Base-by-base conservation (phyloP, 1,140 invertebrate genomes). In the Procambarus virginalis region DNA sequence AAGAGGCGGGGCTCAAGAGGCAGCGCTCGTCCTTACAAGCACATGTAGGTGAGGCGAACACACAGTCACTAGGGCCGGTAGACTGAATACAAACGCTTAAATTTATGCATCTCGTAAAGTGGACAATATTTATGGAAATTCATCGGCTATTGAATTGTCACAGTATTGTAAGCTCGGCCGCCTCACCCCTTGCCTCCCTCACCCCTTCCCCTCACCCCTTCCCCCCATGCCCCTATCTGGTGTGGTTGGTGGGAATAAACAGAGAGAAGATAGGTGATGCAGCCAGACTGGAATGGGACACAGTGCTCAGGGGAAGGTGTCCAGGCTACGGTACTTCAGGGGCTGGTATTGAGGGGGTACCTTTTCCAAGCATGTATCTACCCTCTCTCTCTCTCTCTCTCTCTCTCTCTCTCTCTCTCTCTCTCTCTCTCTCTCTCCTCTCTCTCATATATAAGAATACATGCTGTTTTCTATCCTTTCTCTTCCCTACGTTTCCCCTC, bases 71-170 rank as follows among this genome's bases (percentile, higher is more conserved):
- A 82, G 12, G 64, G 58, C 12, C 78, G 49, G 73, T n/a, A 75
- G 45, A 89, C 68, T 79, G 70, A 22, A 84, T 75, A 84, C 60
- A 70, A 70, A 84, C 48, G 46, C 45, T n/a, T n/a, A 89, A 89
- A 82, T 82, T 82, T 89, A 82, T 89, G 78, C 86, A 82, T 70
- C 51, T 89, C 79, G 79, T 82, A 89, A 89, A 89, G 86, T 89
- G 86, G 86, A 89, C 86, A 89, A 89, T 89, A 89, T 89, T 89
- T 89, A 89, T 89, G 86, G 79, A 89, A 89, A 89, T 89, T 89
- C 86, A 89, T 76, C 86, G 68, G 51, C 79, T 82, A 89, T 89
- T 89, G 86, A 89, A 89, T 89, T 89, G 86, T 81, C 79, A 88
- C 78, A 81, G 60, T 81, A 75, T 78, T 88, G 86, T 88, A 88